Evolutionary conservation across 2,888 invertebrate species (phyloP), one percentile per base, ranked within the genome.

Genomic region (Xanthostigma xanthostigma): DNA sequence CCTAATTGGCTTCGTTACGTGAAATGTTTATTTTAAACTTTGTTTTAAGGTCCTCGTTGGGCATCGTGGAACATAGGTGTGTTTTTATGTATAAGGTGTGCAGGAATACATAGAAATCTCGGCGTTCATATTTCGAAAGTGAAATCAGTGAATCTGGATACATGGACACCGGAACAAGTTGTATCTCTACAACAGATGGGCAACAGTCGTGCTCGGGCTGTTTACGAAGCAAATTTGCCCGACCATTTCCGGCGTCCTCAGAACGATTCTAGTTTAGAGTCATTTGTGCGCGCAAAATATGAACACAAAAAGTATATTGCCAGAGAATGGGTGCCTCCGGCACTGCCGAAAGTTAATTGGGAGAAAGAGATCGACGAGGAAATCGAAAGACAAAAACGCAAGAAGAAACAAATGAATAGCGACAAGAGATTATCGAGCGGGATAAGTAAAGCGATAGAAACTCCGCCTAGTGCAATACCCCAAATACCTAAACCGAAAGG

Each of bases 111-210:
- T 71, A 80, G 98, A 53, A 97, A 97, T 69, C 77, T 98, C 44
- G 98, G 98, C 41, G 96, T 97, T 9, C 97, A 98, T 69, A 95
- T 99, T 70, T 97, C 96, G 53, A 90, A 90, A 69, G 97, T 98
- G 49, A 96, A 96, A 71, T 96, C 96, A 44, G 95, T 98, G 53
- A 97, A 96, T 68, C 74, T 98, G 53, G 98, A 98, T 69, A 78
- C 93, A 39, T 98, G 98, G 98, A 95, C 94, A 9, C 90, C 95
- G 0, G 96, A 97, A 64, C 98, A 98, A 80, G 66, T 67, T 64
- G 76, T 80, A 48, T 79, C 81, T 53, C 75, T 98, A 58, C 93
- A 96, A 67, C 93, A 95, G 67, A 96, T 98, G 91, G 98, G 98
- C 9, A 98, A 98, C 66, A 94, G 93, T 1, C 74, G 91, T 55